Base-by-base conservation (phyloP, 2,113 vertebrate species). In the Megalops atlanticus region DNA sequence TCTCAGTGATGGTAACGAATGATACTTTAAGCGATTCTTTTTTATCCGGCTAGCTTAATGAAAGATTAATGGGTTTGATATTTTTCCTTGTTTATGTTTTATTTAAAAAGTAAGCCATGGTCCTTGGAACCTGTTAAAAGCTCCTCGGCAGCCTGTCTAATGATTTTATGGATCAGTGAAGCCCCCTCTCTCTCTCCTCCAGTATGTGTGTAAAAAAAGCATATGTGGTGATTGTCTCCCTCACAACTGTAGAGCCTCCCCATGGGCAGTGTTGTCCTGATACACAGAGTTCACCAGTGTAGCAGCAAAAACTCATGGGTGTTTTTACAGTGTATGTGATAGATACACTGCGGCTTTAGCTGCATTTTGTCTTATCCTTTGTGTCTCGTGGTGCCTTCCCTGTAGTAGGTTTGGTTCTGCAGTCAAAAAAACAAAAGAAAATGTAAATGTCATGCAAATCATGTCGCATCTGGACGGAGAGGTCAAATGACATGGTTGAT, bases 11-110 rank as follows among this genome's bases (percentile, higher is more conserved):
- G 94, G 94, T 94, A 94, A 95, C 94, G 95, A 97, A 96, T 92
- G 95, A 96, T 95, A 96, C 96, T 97, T 95, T 96, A 97, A 98
- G 96, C 90, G 95, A 96, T 97, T 97, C 95, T 96, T 97, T 98
- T 99, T 98, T 97, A 99, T 99, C 97, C 95, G 90, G 95, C 95
- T 93, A 96, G 95, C 95, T 95, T 98, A 98, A 98, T 98, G 96
- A 97, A 98, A 98, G 96, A 98, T 99, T 98, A 97, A 99, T 98
- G 95, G 95, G 94, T 96, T 96, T 96, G 96, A 98, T 98, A 97
- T 96, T 98, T 97, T 95, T 95, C 92, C 96, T 96, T 96, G 95
- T 97, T 95, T 94, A 95, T 95, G 94, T 94, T 96, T 95, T 94
- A 89, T 93, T 95, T 94, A 88, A 85, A 93, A 92, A 92, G 91